Evolutionary conservation across 2,797 vertebrate species (phyloP).

Genomic region (Natrix natrix): DNA sequence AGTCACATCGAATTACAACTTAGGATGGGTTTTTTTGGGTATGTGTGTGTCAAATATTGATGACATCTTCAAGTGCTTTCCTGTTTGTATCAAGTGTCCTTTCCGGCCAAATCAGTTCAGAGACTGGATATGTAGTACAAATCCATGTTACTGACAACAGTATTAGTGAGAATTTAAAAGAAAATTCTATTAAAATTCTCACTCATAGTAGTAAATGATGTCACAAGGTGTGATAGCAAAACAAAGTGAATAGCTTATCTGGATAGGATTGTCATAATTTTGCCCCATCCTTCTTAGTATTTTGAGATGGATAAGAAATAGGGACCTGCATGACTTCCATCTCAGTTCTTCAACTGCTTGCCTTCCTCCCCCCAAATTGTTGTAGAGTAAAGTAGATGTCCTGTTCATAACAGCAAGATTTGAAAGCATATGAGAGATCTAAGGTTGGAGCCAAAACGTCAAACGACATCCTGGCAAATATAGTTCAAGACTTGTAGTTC

Average conservation of each 20-base stretch:
- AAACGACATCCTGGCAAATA: background rate
- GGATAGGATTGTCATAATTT: background rate
- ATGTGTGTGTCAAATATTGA: background rate
- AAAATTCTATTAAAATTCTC: background rate
- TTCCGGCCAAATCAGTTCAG: background rate
- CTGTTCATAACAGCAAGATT: background rate
- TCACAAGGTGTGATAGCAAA: constrained; percentile 5
- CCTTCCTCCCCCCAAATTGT: too few species aligned
- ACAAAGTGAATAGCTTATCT: background rate
- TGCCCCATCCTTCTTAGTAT: background rate
- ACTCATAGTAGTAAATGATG: background rate
- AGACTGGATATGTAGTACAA: background rate
- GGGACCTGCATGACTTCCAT: background rate
- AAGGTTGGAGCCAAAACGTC: background rate
- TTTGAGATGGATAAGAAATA: background rate
- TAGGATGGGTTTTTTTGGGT: background rate
- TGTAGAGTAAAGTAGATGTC: background rate
- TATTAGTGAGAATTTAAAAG: background rate
- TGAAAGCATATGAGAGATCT: background rate
- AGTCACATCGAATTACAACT: background rate
- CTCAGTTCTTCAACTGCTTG: background rate
- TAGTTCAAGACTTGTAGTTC: background rate
- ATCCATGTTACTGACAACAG: background rate
- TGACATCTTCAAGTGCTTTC: background rate
- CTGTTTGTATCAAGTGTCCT: background rate